These are phyloP conservation scores for Entomyzon cyanotis DNA, from an alignment of 2,113 vertebrate genomes.

Conservation along the genomic window DNA sequence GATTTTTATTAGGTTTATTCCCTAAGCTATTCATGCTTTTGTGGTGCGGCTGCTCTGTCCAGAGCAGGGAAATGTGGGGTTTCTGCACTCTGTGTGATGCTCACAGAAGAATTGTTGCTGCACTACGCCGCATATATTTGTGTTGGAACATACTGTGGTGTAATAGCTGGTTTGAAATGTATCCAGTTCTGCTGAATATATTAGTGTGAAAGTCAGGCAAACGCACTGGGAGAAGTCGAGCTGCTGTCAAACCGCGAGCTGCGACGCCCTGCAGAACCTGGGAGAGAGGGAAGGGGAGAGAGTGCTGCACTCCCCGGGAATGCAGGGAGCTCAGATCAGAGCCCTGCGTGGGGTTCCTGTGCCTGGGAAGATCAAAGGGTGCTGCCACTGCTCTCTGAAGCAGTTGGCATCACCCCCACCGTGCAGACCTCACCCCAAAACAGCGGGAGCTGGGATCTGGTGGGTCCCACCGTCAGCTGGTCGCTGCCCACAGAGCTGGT, in stretches of 20 bases:
- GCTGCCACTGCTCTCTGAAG: rapidly evolving
- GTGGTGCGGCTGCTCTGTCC: not conserved
- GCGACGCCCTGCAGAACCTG: not conserved
- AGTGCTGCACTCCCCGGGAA: rapidly evolving
- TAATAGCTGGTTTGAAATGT: slow-evolving; percentile 30
- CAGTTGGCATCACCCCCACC: rapidly evolving
- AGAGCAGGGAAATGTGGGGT: not conserved
- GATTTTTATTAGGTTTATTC: not conserved
- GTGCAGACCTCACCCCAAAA: rapidly evolving
- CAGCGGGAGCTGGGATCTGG: rapidly evolving
- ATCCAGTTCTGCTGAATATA: slow-evolving; percentile 23
- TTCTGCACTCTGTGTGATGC: not conserved
- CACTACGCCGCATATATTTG: slow-evolving; percentile 22
- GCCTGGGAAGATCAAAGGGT: not conserved
- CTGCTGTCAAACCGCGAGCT: not conserved
- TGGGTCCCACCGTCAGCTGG: rapidly evolving
- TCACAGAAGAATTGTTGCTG: not conserved
- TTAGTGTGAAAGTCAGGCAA: slow-evolving; percentile 22
- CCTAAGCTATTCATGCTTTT: not conserved
- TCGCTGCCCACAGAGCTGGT: not conserved
- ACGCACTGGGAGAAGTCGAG: not conserved
- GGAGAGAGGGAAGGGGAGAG: not conserved
- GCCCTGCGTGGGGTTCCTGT: rapidly evolving
- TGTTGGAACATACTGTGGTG: slow-evolving; percentile 23
- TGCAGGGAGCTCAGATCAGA: rapidly evolving